Conservation (phyloP, 2,888 invertebrate species). For the Drosophila nr. medialis region DNA sequence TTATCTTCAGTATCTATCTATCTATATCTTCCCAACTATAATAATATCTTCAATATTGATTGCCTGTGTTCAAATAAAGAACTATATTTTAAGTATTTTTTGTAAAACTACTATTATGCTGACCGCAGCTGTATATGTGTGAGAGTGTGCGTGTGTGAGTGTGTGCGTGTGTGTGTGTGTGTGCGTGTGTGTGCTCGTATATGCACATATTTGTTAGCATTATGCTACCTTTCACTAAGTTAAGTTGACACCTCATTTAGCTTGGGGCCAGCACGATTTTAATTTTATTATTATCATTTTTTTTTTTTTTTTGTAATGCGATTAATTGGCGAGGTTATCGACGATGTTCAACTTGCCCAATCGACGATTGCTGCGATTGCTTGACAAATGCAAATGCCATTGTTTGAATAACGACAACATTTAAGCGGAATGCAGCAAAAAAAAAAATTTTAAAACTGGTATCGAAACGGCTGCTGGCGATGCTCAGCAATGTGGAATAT, state of each 20-base stretch:
- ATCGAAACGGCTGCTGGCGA: background rate
- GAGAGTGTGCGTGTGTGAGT: no score
- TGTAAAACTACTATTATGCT: background rate
- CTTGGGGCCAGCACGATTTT: slow-evolving; percentile 23
- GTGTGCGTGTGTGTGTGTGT: background rate
- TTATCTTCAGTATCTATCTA: no score
- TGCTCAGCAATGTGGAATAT: background rate
- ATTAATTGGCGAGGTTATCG: slow-evolving; percentile 59
- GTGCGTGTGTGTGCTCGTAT: background rate
- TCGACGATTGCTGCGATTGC: slow-evolving; percentile 42
- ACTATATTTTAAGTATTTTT: background rate
- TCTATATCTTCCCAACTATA: no score
- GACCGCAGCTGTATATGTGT: background rate
- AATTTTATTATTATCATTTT: slow-evolving; percentile 3
- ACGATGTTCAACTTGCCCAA: slow-evolving; percentile 4
- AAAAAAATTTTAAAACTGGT: background rate
- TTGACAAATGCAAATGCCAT: slow-evolving; percentile 83
- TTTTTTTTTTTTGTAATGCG: slow-evolving; percentile 48
- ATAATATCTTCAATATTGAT: no score
- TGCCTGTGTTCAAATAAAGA: background rate
- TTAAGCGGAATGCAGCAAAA: slow-evolving; percentile 49
- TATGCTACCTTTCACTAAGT: slow-evolving; percentile 79
- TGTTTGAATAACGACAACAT: slow-evolving; percentile 70
- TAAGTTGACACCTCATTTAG: slow-evolving; percentile 83
- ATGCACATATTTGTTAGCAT: slow-evolving; percentile 69